phyloP scores from a whole-genome alignment of 92 coral and sea anemone species.

The Phenganax stokvisi region DNA sequence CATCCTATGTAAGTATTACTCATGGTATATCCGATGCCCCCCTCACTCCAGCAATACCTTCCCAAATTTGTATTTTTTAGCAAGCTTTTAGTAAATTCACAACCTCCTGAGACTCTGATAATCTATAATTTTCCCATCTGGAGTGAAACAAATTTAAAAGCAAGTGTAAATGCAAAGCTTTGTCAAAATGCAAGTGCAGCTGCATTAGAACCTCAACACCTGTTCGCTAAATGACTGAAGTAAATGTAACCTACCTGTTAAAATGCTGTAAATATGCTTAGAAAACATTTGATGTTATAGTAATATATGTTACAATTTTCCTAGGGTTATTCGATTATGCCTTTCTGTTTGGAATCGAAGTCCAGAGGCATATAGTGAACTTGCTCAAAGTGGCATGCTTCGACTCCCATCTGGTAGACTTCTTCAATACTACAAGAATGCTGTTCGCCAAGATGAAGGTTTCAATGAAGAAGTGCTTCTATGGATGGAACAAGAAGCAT shows the following conservation, averaged over 20 bases:
- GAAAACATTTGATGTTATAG: background rate
- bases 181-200: too few relatives aligned
- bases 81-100: too few relatives aligned
- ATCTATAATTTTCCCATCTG: too few relatives aligned
- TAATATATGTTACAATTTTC: background rate
- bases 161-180: too few relatives aligned
- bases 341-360: conserved; percentile 20
- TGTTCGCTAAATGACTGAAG: too few relatives aligned
- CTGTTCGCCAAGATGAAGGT: conserved; percentile 16
- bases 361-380: conserved; percentile 10
- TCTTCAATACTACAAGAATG: conserved; percentile 18
- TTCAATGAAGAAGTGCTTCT: conserved; percentile 4
- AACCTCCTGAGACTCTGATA: too few relatives aligned
- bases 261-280: background rate
- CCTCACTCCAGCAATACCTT: too few relatives aligned
- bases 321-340: conserved; percentile 18
- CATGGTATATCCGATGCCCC: background rate
- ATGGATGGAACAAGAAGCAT: conserved; percentile 16
- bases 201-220: too few relatives aligned
- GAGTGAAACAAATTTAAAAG: too few relatives aligned
- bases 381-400: conserved; percentile 22
- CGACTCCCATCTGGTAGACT: conserved; percentile 31
- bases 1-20: conserved; percentile 13
- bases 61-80: too few relatives aligned
- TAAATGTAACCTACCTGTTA: too few relatives aligned